These are phyloP conservation scores for Cathartes aura DNA, from an alignment of 2,113 vertebrate species.

Conservation along the genomic window DNA sequence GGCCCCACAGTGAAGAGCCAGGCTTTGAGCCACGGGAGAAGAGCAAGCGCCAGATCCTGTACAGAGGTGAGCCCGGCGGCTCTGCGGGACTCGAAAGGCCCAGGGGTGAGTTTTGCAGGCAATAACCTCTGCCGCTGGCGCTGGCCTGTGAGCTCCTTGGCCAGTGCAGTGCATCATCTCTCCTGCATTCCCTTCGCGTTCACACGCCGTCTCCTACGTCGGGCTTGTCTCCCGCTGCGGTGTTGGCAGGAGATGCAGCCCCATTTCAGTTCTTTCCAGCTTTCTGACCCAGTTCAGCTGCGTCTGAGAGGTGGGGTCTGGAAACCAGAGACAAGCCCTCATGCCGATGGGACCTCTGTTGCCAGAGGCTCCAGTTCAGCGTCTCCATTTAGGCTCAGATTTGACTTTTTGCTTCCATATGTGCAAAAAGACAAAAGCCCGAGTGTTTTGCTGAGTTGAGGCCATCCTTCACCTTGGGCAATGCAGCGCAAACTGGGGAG, in stretches of 20 bases:
- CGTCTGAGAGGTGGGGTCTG: neutral
- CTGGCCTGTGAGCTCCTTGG: neutral
- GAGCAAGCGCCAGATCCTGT: neutral
- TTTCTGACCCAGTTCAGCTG: constrained; percentile 1
- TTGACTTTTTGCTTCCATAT: neutral
- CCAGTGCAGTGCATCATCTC: neutral
- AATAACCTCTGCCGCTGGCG: neutral
- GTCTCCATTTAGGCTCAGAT: neutral
- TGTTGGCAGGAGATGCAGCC: neutral
- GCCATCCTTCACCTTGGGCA: neutral
- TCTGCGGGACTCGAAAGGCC: neutral
- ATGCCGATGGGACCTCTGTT: neutral
- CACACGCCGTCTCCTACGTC: accelerated
- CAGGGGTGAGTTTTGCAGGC: neutral
- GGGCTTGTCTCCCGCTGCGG: neutral
- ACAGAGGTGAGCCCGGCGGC: neutral
- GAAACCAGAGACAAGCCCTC: neutral
- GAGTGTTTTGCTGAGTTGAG: neutral
- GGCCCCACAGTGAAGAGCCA: neutral
- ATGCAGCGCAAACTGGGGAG: neutral
- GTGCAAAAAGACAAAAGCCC: neutral
- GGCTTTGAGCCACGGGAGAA: neutral
- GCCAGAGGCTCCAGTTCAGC: neutral
- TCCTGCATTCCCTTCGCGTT: accelerated
- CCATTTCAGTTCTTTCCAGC: neutral